A percentile compares a stretch with the other conserved stretches of the same genome.
Evolutionary conservation across 2,113 vertebrate genomes (phyloP).

Genomic region (Nettapus auritus): DNA sequence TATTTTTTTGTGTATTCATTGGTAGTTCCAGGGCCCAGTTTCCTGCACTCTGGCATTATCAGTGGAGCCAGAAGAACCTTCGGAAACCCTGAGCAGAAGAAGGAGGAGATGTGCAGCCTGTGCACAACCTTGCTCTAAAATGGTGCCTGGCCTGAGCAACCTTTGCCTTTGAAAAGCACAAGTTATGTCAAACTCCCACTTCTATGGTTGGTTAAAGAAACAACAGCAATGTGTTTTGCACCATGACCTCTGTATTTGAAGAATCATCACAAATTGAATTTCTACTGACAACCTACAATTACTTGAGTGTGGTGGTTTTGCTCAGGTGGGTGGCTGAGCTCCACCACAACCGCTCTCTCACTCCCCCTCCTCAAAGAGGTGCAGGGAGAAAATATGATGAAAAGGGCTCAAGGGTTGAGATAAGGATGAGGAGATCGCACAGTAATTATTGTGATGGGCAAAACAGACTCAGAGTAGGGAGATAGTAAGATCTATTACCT

Average conservation of each 20-base stretch:
- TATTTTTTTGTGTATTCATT: neutral
- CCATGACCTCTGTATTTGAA: neutral
- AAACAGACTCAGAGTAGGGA: too few species aligned
- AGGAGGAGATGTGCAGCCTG: neutral
- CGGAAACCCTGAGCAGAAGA: neutral
- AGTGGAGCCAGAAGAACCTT: neutral
- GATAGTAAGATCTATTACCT: too few species aligned
- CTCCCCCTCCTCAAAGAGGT: too few species aligned
- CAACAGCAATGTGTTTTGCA: neutral
- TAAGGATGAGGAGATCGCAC: too few species aligned
- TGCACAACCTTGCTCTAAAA: neutral
- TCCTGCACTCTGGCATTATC: neutral
- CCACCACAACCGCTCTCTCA: too few species aligned
- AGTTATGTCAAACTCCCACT: neutral
- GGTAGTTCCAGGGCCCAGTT: neutral
- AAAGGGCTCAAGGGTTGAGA: too few species aligned
- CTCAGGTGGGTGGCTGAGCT: too few species aligned
- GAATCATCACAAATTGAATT: slow-evolving; percentile 12
- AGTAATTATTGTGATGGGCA: too few species aligned
- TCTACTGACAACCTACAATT: slow-evolving; percentile 20
- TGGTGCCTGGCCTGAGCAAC: neutral
- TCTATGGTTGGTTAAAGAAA: neutral
- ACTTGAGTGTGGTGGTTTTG: too few species aligned
- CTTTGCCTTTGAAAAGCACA: neutral
- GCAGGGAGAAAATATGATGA: too few species aligned